These are phyloP conservation scores for Pipistrellus pygmaeus DNA, from an alignment of 2,797 vertebrate genomes.

Conservation along the genomic window DNA sequence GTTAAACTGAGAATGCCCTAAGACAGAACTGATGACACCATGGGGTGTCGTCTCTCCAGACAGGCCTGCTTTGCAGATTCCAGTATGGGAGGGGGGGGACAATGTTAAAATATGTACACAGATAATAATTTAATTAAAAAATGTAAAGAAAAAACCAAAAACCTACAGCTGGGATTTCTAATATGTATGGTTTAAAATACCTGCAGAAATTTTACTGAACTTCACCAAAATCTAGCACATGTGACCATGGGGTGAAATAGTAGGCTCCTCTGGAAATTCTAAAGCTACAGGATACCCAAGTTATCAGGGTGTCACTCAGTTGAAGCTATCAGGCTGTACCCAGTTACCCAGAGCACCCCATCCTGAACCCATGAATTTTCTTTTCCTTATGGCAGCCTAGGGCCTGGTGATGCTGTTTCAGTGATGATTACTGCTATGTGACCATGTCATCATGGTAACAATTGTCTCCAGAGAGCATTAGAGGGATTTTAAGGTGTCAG, in stretches of 20 bases:
- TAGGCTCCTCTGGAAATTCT: neutral
- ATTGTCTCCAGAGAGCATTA: neutral
- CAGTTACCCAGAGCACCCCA: neutral
- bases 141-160: too few species aligned
- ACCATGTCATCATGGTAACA: conserved; percentile 53
- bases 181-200: conserved; percentile 28
- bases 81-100: neutral
- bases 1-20: neutral
- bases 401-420: conserved; percentile 8
- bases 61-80: conserved; percentile 64
- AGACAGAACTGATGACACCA: conserved; percentile 48
- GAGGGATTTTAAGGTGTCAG: neutral
- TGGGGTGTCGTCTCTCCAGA: conserved; percentile 68
- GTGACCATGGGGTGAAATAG: neutral
- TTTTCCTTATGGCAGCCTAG: neutral
- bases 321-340: neutral
- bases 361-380: conserved; percentile 38
- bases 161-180: conserved; percentile 52
- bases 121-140: too few species aligned
- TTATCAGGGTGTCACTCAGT: neutral
- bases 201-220: neutral
- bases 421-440: neutral
- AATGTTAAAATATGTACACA: too few species aligned
- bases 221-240: neutral
- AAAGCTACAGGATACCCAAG: neutral